phyloP scores from a whole-genome alignment of 2,113 vertebrate species.

The Thalassarche chlororhynchos region DNA sequence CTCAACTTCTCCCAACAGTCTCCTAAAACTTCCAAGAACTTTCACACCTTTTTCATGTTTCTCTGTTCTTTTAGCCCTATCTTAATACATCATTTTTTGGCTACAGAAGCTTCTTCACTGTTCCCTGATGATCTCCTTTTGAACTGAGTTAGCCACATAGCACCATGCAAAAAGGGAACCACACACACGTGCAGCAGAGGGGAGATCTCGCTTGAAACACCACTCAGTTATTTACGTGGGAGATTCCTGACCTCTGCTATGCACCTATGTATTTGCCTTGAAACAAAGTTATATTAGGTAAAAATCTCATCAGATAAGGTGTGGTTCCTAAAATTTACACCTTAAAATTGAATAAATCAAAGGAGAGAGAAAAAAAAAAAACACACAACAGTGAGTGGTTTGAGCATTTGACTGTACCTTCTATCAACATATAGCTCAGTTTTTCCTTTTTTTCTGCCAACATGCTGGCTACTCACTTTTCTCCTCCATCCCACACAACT shows the following conservation, averaged over 20 bases:
- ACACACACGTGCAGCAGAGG: background rate
- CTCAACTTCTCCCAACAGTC: background rate
- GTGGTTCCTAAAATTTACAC: background rate
- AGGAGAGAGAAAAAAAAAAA: background rate
- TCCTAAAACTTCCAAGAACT: background rate
- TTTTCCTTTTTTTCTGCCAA: background rate
- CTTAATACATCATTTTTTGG: background rate
- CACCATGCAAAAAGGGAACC: background rate
- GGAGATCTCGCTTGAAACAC: background rate
- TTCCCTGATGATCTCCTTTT: background rate
- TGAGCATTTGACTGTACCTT: background rate
- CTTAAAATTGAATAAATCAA: background rate
- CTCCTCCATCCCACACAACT: background rate
- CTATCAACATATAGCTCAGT: background rate
- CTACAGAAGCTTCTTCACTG: background rate
- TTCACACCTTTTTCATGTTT: background rate
- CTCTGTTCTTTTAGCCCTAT: background rate
- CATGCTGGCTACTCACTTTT: background rate
- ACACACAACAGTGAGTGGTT: background rate
- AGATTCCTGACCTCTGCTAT: background rate
- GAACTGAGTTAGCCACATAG: background rate
- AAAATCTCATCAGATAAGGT: background rate
- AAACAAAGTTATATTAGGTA: background rate
- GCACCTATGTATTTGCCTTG: background rate
- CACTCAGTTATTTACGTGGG: background rate